phyloP scores from a whole-genome alignment of 1,140 invertebrate species.

The Eumaeus atala region DNA sequence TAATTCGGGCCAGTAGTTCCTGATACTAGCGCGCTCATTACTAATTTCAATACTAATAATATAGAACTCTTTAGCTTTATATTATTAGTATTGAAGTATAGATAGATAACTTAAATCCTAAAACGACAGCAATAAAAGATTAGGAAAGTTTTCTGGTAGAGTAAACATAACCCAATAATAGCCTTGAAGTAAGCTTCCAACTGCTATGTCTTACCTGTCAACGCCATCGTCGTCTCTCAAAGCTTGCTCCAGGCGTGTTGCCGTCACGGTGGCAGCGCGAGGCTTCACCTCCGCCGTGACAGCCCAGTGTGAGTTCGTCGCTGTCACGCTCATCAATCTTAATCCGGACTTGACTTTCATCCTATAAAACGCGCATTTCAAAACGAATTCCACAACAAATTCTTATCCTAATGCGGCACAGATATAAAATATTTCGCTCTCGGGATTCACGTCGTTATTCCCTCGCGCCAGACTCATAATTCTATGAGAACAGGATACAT shows the following conservation, averaged over 20 bases:
- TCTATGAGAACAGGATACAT: constrained; percentile 37
- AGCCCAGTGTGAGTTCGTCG: constrained; percentile 86
- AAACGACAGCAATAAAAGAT: no score
- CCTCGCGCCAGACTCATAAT: constrained; percentile 37
- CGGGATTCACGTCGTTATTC: constrained; percentile 23
- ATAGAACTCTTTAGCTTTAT: no score
- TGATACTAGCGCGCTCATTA: no score
- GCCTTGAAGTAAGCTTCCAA: neutral
- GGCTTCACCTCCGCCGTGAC: constrained; percentile 89
- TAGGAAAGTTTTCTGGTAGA: no score
- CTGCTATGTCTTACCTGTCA: constrained; percentile 38
- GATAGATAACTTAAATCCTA: no score
- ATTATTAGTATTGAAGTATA: no score
- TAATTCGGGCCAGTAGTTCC: no score
- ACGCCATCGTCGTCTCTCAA: constrained; percentile 51
- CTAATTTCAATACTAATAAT: no score
- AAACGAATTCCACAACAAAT: neutral
- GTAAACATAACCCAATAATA: no score
- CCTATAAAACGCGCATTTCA: constrained; percentile 71
- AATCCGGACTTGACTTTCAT: constrained; percentile 90
- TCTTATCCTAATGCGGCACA: no score
- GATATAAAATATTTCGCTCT: neutral
- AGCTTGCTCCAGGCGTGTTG: constrained; percentile 79
- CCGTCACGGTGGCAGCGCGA: constrained; percentile 89
- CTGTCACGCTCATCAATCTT: constrained; percentile 85